Percentiles rank a stretch among this genome's conserved stretches.
These are phyloP conservation scores for Amphilophus citrinellus DNA, from an alignment of 2,113 vertebrate species.

Conservation along the genomic window DNA sequence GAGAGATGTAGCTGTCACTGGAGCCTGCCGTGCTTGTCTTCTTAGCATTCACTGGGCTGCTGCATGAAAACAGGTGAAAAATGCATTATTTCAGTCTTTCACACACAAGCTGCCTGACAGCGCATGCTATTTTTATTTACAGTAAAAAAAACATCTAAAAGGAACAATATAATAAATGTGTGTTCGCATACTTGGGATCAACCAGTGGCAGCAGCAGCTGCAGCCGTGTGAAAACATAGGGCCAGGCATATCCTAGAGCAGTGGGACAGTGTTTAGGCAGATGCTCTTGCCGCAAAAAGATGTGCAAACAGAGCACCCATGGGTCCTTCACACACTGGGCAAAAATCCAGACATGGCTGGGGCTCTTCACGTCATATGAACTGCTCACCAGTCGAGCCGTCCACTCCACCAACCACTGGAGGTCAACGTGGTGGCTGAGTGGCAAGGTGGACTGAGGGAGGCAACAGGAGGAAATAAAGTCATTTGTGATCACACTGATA, in stretches of 20 bases:
- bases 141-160: neutral
- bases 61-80: conserved; percentile 54
- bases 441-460: conserved; percentile 86
- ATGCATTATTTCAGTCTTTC: neutral
- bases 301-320: conserved; percentile 98
- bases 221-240: conserved; percentile 93
- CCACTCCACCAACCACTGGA: conserved; percentile 99
- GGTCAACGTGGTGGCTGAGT: conserved; percentile 91
- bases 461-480: neutral
- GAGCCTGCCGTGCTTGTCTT: conserved; percentile 92
- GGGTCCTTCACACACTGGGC: conserved; percentile 96
- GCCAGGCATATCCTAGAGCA: conserved; percentile 98
- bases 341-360: conserved; percentile 99
- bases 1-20: conserved; percentile 92
- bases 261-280: conserved; percentile 96
- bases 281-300: conserved; percentile 95
- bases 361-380: conserved; percentile 96
- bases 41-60: conserved; percentile 97
- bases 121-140: neutral
- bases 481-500: neutral
- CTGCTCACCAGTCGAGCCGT: conserved; percentile 95
- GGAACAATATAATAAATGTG: neutral
- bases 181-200: conserved; percentile 90
- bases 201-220: conserved; percentile 95
- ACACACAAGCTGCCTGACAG: neutral